Base-by-base conservation (phyloP, 2,888 invertebrate species). In the Aproaerema taeniolella region DNA sequence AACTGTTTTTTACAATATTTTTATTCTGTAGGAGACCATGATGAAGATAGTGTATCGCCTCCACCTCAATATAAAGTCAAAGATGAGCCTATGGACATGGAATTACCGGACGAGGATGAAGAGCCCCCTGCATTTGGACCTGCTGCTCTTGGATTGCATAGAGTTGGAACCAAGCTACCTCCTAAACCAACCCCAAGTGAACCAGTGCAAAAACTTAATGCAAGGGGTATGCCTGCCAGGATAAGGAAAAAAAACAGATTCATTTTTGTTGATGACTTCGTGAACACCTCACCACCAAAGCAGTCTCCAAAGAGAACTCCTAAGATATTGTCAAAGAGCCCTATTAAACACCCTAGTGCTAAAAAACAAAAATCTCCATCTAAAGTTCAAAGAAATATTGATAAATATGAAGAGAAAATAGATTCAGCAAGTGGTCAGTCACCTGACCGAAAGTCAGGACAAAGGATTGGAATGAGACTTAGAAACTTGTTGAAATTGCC, bases 401-500 rank as follows among this genome's bases (percentile, higher is more conserved):
- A 88, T 56, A 79, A 66, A 55, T 66, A 58, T 63, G 78, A 82
- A 71, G 89, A 76, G 46, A 88, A 62, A 76, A 68, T 60, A 61
- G 83, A 54, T 62, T 71, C 39, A 46, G 58, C 16, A 63, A 81
- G 46, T 57, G 78, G 47, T 68, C 83, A 74, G 66, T 88, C 92
- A 11, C 92, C 93, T 11, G 96, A 97, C 70, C 91, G 94, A 44
- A 94, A 93, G 68, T 91, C 94, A 52, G 96, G 97, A 0, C 97
- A 98, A 61, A 91, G 93, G 58, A 95, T 97, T 55, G 97, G 97
- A 1, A 90, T 95, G 83, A 88, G 96, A 49, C 82, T 97, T 43
- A 88, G 96, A 50, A 99, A 99, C 83, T 89, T 99, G 17, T 87
- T 99, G 2, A 99, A 99, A 80, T 82, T 99, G 49, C 99, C 99